Conservation (phyloP, 2,888 invertebrate species). For the Tenthredo notha region DNA sequence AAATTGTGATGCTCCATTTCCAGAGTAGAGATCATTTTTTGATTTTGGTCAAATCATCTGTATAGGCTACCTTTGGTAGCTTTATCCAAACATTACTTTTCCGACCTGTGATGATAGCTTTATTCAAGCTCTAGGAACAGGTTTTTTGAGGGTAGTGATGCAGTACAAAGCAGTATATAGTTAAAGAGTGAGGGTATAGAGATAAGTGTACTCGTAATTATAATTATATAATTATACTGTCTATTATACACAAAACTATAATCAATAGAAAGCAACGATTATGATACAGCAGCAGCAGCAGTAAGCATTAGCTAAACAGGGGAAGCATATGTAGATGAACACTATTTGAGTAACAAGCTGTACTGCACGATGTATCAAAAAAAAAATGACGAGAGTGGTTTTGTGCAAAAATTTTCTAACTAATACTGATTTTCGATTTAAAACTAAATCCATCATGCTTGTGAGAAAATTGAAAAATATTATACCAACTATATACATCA, state of each 20-base stretch:
- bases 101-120: background rate
- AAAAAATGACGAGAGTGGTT: background rate
- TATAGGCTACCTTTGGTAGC: too few species aligned
- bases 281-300: background rate
- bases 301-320: background rate
- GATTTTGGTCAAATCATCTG: too few species aligned
- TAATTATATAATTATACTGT: background rate
- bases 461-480: background rate
- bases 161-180: background rate
- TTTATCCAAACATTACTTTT: background rate
- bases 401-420: too few species aligned
- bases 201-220: background rate
- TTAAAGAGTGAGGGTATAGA: background rate
- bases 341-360: background rate
- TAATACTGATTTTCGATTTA: too few species aligned
- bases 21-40: too few species aligned
- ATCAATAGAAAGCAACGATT: background rate
- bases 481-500: background rate
- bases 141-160: background rate
- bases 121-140: background rate
- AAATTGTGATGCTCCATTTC: too few species aligned
- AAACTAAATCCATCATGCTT: background rate
- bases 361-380: background rate
- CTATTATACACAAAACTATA: background rate
- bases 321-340: background rate